phyloP scores from a whole-genome alignment of 2,888 invertebrate species.

The Hirtodrosophila trivittata region DNA sequence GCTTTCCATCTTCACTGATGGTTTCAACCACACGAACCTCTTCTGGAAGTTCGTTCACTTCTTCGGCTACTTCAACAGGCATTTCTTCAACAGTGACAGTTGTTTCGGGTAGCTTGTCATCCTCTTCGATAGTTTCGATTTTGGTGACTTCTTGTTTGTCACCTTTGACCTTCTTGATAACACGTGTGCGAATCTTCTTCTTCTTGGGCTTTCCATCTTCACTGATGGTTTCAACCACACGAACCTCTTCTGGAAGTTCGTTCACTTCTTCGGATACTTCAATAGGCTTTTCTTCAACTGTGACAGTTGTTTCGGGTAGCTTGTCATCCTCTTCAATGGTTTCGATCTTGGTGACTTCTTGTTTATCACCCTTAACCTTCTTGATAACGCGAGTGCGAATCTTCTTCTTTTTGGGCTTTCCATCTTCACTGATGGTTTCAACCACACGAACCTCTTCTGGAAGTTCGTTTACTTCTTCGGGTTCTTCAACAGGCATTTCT shows the following conservation, averaged over 20 bases:
- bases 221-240: slow-evolving; percentile 27
- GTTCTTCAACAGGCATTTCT: slow-evolving; percentile 10
- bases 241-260: slow-evolving; percentile 38
- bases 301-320: slow-evolving; percentile 37
- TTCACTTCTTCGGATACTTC: slow-evolving; percentile 27
- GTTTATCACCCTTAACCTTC: slow-evolving; percentile 47
- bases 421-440: slow-evolving; percentile 37
- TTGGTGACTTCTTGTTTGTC: slow-evolving; percentile 47
- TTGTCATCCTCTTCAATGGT: slow-evolving; percentile 45
- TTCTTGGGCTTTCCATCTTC: slow-evolving; percentile 36
- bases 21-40: slow-evolving; percentile 28
- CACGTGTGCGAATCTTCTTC: slow-evolving; percentile 45
- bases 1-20: slow-evolving; percentile 30
- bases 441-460: slow-evolving; percentile 39
- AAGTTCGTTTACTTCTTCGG: slow-evolving; percentile 25
- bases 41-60: slow-evolving; percentile 23
- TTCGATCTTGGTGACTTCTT: slow-evolving; percentile 50
- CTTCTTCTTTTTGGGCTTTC: slow-evolving; percentile 41
- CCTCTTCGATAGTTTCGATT: slow-evolving; percentile 39
- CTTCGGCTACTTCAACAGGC: slow-evolving; percentile 21
- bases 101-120: slow-evolving; percentile 30
- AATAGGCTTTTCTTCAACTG: slow-evolving; percentile 28
- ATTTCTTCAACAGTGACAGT: slow-evolving; percentile 30
- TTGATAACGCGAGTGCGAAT: slow-evolving; percentile 47
- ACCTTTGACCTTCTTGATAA: slow-evolving; percentile 48